Base-by-base conservation (phyloP, 2,888 invertebrate genomes). In the Meiosimyza platycephala region DNA sequence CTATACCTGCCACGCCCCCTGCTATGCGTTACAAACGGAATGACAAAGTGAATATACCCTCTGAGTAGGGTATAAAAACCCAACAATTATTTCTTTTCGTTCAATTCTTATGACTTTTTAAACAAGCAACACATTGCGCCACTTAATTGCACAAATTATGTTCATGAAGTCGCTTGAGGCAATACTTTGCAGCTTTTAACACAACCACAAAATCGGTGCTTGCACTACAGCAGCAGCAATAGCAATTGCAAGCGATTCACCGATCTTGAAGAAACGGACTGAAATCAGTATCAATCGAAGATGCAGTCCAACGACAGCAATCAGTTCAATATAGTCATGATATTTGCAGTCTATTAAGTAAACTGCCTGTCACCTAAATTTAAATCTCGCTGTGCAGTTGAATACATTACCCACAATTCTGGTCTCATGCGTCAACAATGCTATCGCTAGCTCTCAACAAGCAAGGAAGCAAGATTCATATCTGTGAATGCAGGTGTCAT, bases 331-430 rank as follows among this genome's bases (percentile, higher is more conserved):
- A 59, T 60, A 76, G 74, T 72, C 74, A 74, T 68, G 73, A 73
- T 52, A 69, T 71, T 72, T 69, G 72, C 73, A 68, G 71, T 69
- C 72, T 68, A 74, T 76, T 74, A 70, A 60, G 65, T 47, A 71
- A 71, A 71, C n/a, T 60, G 69, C 6, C 67, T 52, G 59, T 15
- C 60, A 33, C n/a, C 50, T 33, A 15, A 40, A 66, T 60, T 72
- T 54, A 60, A 28, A 15, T 15, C 57, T 12, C 12, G 28, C 12
- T 57, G n/a, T 18, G 18, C 12, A 57, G 11, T 22, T 9, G 18
- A n/a, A n/a, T n/a, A n/a, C n/a, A n/a, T n/a, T n/a, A n/a, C n/a
- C n/a, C n/a, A n/a, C n/a, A n/a, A n/a, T n/a, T n/a, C n/a, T n/a
- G n/a, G n/a, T n/a, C n/a, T n/a, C n/a, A n/a, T n/a, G 51, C 6